phyloP scores from a whole-genome alignment of 1,140 invertebrate species.

The Oscheius sp. region DNA sequence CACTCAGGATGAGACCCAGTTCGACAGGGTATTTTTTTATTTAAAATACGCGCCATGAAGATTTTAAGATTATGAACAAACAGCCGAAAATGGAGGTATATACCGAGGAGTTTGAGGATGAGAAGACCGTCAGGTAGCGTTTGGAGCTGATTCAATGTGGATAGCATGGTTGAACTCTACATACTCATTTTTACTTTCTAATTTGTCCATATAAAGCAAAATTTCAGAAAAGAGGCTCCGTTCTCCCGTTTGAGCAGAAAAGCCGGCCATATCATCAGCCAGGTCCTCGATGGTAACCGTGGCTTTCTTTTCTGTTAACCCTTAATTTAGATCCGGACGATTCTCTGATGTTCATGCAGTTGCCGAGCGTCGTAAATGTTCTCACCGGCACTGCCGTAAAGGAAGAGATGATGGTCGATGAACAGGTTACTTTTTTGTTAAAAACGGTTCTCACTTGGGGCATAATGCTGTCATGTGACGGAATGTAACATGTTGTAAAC shows the following conservation, averaged over 20 bases:
- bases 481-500: too few relatives aligned
- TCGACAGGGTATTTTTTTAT: background rate
- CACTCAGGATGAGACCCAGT: constrained; percentile 14
- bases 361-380: background rate
- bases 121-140: too few relatives aligned
- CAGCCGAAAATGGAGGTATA: background rate
- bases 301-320: background rate
- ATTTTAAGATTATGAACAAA: background rate
- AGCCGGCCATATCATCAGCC: background rate
- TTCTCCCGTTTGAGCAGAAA: background rate
- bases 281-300: background rate
- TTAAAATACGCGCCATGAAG: background rate
- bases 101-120: background rate
- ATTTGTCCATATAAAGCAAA: background rate
- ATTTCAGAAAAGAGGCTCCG: background rate
- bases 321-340: background rate
- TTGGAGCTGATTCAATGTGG: too few relatives aligned
- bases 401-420: too few relatives aligned
- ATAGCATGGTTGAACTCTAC: too few relatives aligned
- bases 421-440: too few relatives aligned
- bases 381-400: too few relatives aligned
- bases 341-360: constrained; percentile 27
- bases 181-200: background rate
- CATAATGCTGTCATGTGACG: too few relatives aligned
- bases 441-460: too few relatives aligned